phyloP scores from a whole-genome alignment of 2,113 vertebrate species.

The Smithornis capensis region DNA sequence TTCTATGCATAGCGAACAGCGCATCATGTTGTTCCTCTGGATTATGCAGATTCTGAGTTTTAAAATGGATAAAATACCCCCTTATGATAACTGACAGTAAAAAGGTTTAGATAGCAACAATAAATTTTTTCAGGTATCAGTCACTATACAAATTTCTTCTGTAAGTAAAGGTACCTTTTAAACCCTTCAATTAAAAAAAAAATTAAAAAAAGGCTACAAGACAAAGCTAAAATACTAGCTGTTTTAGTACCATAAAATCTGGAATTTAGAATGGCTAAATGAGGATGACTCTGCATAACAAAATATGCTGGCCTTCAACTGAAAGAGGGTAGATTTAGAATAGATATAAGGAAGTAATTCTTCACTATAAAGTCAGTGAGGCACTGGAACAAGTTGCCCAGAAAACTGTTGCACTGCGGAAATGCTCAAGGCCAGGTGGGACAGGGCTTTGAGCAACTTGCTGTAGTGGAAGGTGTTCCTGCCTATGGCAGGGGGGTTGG shows the following conservation, averaged over 20 bases:
- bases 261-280: not conserved
- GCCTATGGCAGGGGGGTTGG: not conserved
- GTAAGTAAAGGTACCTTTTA: constrained; percentile 10
- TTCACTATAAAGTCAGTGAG: not conserved
- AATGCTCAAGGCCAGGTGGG: not conserved
- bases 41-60: not conserved
- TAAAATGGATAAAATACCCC: not conserved
- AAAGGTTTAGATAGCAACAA: not conserved
- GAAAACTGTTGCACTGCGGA: not conserved
- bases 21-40: not conserved
- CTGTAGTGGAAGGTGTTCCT: not conserved
- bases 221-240: not conserved
- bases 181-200: not conserved
- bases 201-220: not conserved
- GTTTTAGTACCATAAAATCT: not conserved
- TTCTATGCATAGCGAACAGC: not conserved
- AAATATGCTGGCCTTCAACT: not conserved
- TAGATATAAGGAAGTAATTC: not conserved
- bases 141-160: not conserved
- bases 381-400: not conserved
- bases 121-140: not conserved
- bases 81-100: not conserved
- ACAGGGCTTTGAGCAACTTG: not conserved
- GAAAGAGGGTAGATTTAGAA: not conserved
- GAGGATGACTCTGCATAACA: not conserved